Base-by-base conservation (phyloP, 2,113 vertebrate species). In the Eubucco bourcierii region DNA sequence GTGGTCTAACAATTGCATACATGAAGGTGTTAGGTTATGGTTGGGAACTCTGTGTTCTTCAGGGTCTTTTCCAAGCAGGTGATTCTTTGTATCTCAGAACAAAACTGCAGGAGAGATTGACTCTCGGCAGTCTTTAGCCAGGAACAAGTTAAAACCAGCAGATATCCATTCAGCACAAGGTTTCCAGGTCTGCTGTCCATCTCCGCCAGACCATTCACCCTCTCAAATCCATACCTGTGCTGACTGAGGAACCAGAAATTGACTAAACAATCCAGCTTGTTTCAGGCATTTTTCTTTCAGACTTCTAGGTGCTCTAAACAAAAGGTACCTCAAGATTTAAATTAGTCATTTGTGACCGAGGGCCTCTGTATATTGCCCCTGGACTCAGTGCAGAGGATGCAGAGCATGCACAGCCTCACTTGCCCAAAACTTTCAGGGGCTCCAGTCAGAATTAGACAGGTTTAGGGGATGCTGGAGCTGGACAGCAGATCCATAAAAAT, bases 341-440 rank as follows among this genome's bases (percentile, higher is more conserved):
- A 74, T 25, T 7, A 77, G 31, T 8, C 25, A 16, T 2, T 5
- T 12, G 23, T 27, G 65, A 68, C 19, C 0, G 0, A 63, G 7
- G 27, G 39, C 17, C 33, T 28, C 39, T 13, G 15, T 25, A 2
- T 25, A 37, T 23, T 31, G 59, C 6, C 63, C 37, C 37, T 10
- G 25, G 21, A 12, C 8, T 28, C 7, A 2, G 18, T 1, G 14
- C 6, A 67, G n/a, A 47, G 53, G 37, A 46, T 17, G 21, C 18
- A 14, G 10, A 81, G 15, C 1, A 3, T 15, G 0, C 10, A 5
- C 0, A 56, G 39, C 29, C 65, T 60, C 0, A 0, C 20, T 58
- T 13, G 28, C 23, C 55, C 68, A 21, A 55, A 84, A 82, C 34
- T 46, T 81, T 23, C 66, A 47, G 19, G 16, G 39, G 21, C 10